Conservation (phyloP, 1,140 invertebrate species). For the Drosophila erecta region DNA sequence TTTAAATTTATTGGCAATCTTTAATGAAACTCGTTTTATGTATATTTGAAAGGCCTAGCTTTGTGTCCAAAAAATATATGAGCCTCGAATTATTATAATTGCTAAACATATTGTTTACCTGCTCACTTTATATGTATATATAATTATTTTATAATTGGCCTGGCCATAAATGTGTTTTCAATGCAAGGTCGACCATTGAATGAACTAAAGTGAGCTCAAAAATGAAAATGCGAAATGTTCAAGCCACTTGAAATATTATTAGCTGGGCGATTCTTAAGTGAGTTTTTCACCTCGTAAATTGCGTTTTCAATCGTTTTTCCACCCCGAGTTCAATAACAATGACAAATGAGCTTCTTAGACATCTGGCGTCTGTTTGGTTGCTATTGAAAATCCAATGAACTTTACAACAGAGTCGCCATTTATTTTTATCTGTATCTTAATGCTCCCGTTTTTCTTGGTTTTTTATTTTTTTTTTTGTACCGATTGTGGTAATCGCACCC, state of each 20-base stretch:
- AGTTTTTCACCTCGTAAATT: constrained; percentile 38
- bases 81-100: constrained; percentile 36
- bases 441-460: constrained; percentile 14
- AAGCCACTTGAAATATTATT: constrained; percentile 24
- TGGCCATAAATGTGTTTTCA: constrained; percentile 59
- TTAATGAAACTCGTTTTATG: not conserved
- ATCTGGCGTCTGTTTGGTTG: constrained; percentile 21
- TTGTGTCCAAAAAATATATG: constrained; percentile 15
- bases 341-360: constrained; percentile 33
- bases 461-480: constrained; percentile 4
- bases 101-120: constrained; percentile 14
- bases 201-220: constrained; percentile 35
- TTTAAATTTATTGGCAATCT: constrained; percentile 13
- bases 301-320: constrained; percentile 16
- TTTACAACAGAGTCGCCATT: constrained; percentile 30
- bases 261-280: not conserved
- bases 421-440: constrained; percentile 32
- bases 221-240: constrained; percentile 19
- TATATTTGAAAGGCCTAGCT: constrained; percentile 13
- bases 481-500: constrained; percentile 36
- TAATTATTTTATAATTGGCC: constrained; percentile 52
- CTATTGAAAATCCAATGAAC: constrained; percentile 48
- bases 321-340: constrained; percentile 18
- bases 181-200: constrained; percentile 53
- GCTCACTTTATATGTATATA: constrained; percentile 16